A percentile compares a stretch with the other conserved stretches of the same genome.
These are phyloP conservation scores for Alouatta palliata DNA, from an alignment of 2,113 vertebrate genomes.

Conservation along the genomic window DNA sequence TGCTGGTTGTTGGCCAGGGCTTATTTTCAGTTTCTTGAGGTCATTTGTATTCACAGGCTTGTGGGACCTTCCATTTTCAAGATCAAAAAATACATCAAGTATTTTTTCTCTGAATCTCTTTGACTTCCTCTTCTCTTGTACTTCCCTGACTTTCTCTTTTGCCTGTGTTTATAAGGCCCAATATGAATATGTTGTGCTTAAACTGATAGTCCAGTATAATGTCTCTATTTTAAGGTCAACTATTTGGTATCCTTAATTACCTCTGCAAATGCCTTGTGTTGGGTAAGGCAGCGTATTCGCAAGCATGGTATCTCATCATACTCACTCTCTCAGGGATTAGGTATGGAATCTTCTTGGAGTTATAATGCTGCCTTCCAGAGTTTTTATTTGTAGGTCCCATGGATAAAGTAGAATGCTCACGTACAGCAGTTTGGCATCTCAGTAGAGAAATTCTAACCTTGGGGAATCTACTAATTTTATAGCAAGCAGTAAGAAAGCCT, in stretches of 20 bases:
- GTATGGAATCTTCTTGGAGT: background rate
- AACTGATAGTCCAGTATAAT: background rate
- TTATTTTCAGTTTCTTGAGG: background rate
- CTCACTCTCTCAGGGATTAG: background rate
- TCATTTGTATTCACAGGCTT: background rate
- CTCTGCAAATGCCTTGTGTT: background rate
- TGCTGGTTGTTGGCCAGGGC: background rate
- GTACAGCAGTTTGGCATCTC: background rate
- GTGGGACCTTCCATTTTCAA: background rate
- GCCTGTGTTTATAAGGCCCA: background rate
- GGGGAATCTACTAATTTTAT: background rate
- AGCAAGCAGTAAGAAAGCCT: background rate
- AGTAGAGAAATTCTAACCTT: background rate
- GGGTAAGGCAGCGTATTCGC: background rate
- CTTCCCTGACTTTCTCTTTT: background rate
- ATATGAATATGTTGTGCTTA: background rate
- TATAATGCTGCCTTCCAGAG: background rate
- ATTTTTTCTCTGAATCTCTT: background rate
- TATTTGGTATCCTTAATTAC: background rate
- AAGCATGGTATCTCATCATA: background rate
- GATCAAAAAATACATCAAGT: background rate
- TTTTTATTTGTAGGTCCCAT: background rate
- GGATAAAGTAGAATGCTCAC: background rate
- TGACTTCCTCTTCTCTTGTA: background rate
- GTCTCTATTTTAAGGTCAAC: background rate